Evolutionary conservation across 2,797 vertebrate genomes (phyloP).

Genomic region (Dendrocincla tyrannina): DNA sequence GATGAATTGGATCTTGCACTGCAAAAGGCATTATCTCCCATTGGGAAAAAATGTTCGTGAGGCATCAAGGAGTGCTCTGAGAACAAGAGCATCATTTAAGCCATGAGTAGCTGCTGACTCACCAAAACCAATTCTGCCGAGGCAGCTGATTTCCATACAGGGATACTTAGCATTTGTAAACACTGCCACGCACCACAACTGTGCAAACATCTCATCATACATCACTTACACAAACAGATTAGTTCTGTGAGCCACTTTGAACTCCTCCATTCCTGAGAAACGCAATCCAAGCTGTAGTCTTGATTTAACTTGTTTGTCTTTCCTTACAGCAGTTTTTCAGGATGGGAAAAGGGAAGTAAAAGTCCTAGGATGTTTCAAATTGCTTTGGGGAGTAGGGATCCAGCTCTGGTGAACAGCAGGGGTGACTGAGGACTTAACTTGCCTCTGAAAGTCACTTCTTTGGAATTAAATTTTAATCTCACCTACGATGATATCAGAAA

Average conservation of each 20-base stretch:
- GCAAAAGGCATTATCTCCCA: not conserved
- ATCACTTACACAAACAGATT: constrained; percentile 23
- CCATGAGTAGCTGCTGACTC: constrained; percentile 48
- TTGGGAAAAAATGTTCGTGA: not conserved
- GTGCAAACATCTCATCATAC: not conserved
- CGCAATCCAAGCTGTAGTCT: not conserved
- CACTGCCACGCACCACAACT: not conserved
- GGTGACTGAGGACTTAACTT: not conserved
- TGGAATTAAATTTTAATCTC: not conserved
- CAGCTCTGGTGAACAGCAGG: not conserved
- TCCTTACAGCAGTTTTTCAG: not conserved
- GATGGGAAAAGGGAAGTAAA: not conserved
- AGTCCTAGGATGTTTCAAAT: not conserved
- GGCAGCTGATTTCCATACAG: constrained; percentile 38
- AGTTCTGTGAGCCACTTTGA: not conserved
- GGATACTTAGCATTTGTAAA: not conserved
- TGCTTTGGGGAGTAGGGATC: not conserved
- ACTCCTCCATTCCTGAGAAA: not conserved
- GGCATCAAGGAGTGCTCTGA: not conserved
- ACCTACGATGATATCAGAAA: not conserved
- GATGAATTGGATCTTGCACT: not conserved
- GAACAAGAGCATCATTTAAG: constrained; percentile 25
- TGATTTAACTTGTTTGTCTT: not conserved
- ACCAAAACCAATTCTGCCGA: constrained; percentile 4
- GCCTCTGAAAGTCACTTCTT: not conserved